Conservation (phyloP, 2,888 invertebrate genomes). For the Hylaea fasciaria region DNA sequence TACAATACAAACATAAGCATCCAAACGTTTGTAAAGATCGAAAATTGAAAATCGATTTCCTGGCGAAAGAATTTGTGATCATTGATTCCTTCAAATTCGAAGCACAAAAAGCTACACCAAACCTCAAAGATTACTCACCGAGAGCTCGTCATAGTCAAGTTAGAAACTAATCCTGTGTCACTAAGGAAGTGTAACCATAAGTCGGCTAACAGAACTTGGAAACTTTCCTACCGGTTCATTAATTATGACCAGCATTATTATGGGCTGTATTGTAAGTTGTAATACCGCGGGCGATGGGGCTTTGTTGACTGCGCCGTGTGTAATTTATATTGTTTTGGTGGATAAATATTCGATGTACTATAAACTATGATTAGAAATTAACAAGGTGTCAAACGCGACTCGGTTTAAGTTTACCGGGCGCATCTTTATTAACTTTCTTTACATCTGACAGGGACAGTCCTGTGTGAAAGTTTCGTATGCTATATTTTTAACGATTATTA, state of each 20-base stretch:
- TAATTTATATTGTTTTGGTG: conserved; percentile 30
- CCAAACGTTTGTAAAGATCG: too few relatives aligned
- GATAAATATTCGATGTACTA: conserved; percentile 10
- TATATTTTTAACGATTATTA: too few relatives aligned
- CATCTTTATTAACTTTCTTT: too few relatives aligned
- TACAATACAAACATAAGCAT: too few relatives aligned
- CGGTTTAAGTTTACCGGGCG: neutral
- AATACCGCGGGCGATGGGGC: conserved; percentile 42
- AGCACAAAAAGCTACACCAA: neutral
- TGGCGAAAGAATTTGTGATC: too few relatives aligned
- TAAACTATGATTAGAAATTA: neutral
- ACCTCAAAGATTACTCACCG: conserved; percentile 5
- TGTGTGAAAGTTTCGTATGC: too few relatives aligned
- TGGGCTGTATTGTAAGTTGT: conserved; percentile 43
- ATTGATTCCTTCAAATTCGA: neutral
- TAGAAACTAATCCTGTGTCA: conserved; percentile 48
- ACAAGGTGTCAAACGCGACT: neutral
- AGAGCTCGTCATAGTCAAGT: conserved; percentile 10
- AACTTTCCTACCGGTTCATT: conserved; percentile 46
- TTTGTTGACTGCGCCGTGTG: conserved; percentile 34
- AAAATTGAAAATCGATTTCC: too few relatives aligned
- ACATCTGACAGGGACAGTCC: too few relatives aligned
- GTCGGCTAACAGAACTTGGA: conserved; percentile 50
- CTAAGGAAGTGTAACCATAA: conserved; percentile 53
- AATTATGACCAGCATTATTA: conserved; percentile 52